Percentiles rank a stretch among this genome's conserved stretches.
Conservation (phyloP, 1,140 invertebrate species). For the Hylaeus anthracinus region DNA sequence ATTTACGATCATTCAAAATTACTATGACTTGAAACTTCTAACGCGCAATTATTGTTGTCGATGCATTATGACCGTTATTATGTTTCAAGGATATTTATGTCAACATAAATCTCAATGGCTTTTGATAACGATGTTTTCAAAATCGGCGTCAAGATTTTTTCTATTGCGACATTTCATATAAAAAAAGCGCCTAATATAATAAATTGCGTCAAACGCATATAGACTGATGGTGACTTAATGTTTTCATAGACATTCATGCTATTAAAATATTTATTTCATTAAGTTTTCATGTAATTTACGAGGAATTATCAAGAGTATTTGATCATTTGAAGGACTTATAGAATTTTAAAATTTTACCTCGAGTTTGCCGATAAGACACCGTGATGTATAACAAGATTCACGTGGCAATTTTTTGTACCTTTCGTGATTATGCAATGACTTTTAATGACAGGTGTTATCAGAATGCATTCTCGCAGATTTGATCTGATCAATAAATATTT, state of each 20-base stretch:
- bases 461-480: background rate
- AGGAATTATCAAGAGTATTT: background rate
- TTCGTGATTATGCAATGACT: conserved; percentile 8
- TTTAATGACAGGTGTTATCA: conserved; percentile 18
- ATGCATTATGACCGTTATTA: conserved; percentile 2
- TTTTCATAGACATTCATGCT: background rate
- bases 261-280: background rate
- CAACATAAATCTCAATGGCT: background rate
- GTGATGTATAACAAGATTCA: background rate
- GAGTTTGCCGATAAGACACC: background rate
- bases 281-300: background rate
- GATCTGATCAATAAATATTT: background rate
- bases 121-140: background rate
- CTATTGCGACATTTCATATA: background rate
- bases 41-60: background rate
- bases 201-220: background rate
- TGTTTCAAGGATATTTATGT: background rate
- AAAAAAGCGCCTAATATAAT: background rate
- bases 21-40: background rate
- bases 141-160: background rate
- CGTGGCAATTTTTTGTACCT: background rate
- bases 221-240: background rate
- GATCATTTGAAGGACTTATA: background rate
- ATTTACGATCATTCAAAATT: background rate
- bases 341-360: background rate